phyloP scores from a whole-genome alignment of 35 echinoderm and acorn worm genomes.

The Eucidaris tribuloides region DNA sequence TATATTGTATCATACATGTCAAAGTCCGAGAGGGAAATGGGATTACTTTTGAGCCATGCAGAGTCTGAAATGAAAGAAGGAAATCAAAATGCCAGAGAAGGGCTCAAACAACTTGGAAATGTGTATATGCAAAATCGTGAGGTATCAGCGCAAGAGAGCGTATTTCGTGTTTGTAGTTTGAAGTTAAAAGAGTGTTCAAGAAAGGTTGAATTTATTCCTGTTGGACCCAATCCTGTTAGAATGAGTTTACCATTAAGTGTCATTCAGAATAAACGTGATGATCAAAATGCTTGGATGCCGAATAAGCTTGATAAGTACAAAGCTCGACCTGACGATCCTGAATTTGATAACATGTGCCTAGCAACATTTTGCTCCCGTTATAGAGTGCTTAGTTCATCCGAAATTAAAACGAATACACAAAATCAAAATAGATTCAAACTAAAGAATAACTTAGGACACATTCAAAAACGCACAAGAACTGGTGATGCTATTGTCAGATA shows the following conservation, averaged over 20 bases:
- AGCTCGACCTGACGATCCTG: constrained; percentile 18
- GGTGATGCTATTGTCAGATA: constrained; percentile 40
- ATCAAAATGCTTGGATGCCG: constrained; percentile 32
- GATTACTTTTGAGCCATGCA: no score
- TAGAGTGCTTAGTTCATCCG: not conserved
- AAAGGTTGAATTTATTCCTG: no score
- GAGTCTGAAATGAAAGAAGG: no score
- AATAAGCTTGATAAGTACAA: constrained; percentile 52
- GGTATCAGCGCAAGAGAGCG: no score
- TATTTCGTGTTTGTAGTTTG: no score
- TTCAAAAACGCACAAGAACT: constrained; percentile 36
- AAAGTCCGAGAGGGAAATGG: constrained; percentile 47
- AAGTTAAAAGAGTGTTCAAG: no score
- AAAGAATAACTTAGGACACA: constrained; percentile 8
- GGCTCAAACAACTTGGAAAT: constrained; percentile 35
- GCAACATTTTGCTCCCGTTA: constrained; percentile 47
- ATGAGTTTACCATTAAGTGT: constrained; percentile 17
- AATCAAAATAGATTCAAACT: not conserved
- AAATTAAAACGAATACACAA: not conserved
- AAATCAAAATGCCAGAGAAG: constrained; percentile 26
- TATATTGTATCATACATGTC: constrained; percentile 47
- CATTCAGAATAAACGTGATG: no score
- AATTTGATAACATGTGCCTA: constrained; percentile 54
- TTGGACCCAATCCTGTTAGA: no score
- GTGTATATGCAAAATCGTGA: no score